These are phyloP conservation scores for Reinhardtius hippoglossoides DNA, from an alignment of 2,113 vertebrate species.

Conservation along the genomic window DNA sequence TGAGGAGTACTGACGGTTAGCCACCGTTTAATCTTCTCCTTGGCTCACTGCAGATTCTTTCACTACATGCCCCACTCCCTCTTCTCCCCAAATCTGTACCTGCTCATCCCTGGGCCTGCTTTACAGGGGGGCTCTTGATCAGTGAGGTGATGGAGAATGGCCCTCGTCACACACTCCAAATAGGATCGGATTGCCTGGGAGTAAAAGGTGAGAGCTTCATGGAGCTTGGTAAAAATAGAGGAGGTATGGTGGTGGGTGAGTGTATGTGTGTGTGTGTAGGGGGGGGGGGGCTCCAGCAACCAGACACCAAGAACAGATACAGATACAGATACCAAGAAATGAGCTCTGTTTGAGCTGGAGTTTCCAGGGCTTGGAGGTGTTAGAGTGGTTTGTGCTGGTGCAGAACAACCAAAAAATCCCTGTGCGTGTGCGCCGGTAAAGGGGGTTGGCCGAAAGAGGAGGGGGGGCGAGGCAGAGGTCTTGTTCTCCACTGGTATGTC, in stretches of 20 bases:
- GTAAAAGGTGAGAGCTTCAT: constrained; percentile 73
- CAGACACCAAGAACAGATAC: constrained; percentile 31
- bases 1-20: constrained; percentile 54
- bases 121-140: constrained; percentile 77
- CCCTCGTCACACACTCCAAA: constrained; percentile 77
- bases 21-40: constrained; percentile 79
- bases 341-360: constrained; percentile 56
- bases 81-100: constrained; percentile 75
- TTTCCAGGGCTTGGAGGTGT: constrained; percentile 43
- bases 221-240: constrained; percentile 61
- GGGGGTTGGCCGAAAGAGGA: constrained; percentile 25
- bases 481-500: constrained; percentile 79
- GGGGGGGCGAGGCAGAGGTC: constrained; percentile 50
- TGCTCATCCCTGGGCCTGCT: constrained; percentile 76
- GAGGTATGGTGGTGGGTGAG: constrained; percentile 15
- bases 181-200: constrained; percentile 78
- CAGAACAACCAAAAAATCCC: constrained; percentile 42
- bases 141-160: constrained; percentile 79
- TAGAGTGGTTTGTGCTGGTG: constrained; percentile 30
- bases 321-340: constrained; percentile 44
- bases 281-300: constrained; percentile 38
- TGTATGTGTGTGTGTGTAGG: neutral
- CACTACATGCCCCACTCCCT: constrained; percentile 69
- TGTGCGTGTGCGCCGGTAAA: constrained; percentile 4
- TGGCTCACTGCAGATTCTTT: constrained; percentile 81